Conservation (phyloP, 2,113 vertebrate species). For the Hemiscyllium ocellatum region DNA sequence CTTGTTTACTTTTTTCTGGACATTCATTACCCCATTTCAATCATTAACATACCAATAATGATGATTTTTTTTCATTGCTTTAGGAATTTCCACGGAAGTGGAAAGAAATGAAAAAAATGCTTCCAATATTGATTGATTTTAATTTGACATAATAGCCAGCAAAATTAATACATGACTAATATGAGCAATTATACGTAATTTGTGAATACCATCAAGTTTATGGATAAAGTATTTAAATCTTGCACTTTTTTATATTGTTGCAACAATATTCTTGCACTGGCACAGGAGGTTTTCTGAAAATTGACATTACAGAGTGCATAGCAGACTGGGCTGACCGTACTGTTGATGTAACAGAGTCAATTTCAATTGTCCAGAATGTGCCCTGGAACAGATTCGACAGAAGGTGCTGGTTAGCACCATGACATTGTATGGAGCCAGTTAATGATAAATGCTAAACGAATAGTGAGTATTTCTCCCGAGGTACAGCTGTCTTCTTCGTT, state of each 20-base stretch:
- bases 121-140: constrained; percentile 14
- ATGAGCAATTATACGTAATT: background rate
- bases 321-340: constrained; percentile 96
- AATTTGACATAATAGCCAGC: background rate
- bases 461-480: constrained; percentile 84
- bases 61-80: background rate
- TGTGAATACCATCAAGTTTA: background rate
- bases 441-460: constrained; percentile 91
- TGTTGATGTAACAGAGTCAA: constrained; percentile 99
- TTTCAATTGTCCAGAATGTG: constrained; percentile 95
- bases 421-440: constrained; percentile 97
- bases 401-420: constrained; percentile 99
- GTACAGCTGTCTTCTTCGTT: constrained; percentile 77
- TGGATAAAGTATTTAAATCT: background rate
- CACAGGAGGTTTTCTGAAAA: constrained; percentile 98
- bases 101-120: background rate
- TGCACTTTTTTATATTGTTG: constrained; percentile 72
- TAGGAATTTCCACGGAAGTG: too few relatives aligned
- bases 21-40: background rate
- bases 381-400: constrained; percentile 84
- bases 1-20: background rate
- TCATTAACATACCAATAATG: background rate
- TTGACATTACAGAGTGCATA: constrained; percentile 93
- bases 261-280: constrained; percentile 91
- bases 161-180: background rate